Base-by-base conservation (phyloP, 2,797 vertebrate genomes). In the Lindbergichthys nudifrons region DNA sequence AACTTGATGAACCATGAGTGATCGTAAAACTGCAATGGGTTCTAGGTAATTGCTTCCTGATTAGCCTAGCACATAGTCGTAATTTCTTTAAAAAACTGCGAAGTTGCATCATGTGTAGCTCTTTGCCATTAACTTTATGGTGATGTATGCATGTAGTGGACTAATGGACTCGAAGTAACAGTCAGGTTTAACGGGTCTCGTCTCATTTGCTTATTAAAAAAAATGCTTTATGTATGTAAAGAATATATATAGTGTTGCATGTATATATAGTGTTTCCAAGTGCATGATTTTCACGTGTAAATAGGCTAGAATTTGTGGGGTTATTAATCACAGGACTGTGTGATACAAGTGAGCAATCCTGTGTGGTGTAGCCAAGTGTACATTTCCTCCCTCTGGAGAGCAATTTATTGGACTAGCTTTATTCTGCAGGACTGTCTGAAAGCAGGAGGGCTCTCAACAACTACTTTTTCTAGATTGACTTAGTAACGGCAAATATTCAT, bases 251-350 rank as follows among this genome's bases (percentile, higher is more conserved):
- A 36, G 32, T 36, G 32, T 36, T 36, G 32, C 32, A 36, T 36
- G 32, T 36, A 9, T 36, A 36, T 36, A 36, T 36, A 36, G 32
- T 36, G 32, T 36, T 36, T 36, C 32, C 32, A 9, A 6, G 8
- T 9, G 8, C 32, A 36, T 79, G 54, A 66, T 82, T 78, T 80
- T 87, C 85, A 81, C 70, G 83, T 65, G 67, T 75, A 83, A 70
- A 83, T 57, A 59, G 74, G 45, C 64, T 61, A 7, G 70, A 80
- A 83, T 70, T 76, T 78, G 67, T 48, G 36, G 66, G 77, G 83
- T 87, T 88, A 93, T 93, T 89, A 92, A 93, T 92, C 87, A 87
- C 67, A 57, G 60, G 36, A 48, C 59, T 84, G 70, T 48, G 83
- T 85, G 86, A 61, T 53, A 68, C 48, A 59, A 77, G 70, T 77